These are phyloP conservation scores for Drosophila nasuta DNA, from an alignment of 1,140 invertebrate species.

Conservation along the genomic window DNA sequence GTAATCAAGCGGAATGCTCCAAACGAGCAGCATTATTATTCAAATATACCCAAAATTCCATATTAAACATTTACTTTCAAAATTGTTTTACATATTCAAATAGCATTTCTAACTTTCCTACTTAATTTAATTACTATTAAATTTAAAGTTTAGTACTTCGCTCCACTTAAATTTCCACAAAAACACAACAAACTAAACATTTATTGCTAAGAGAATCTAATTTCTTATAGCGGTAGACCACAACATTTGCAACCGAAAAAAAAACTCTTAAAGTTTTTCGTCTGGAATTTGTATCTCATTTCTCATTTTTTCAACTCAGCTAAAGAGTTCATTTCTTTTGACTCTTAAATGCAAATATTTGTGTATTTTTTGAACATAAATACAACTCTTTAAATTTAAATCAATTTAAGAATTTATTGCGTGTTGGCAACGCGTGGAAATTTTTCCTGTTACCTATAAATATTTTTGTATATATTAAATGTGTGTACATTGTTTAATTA, in stretches of 20 bases:
- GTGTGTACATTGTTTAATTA: slow-evolving; percentile 23
- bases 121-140: too few relatives aligned
- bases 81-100: too few relatives aligned
- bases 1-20: neutral
- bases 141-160: too few relatives aligned
- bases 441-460: slow-evolving; percentile 6
- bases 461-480: slow-evolving; percentile 16
- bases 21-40: too few relatives aligned
- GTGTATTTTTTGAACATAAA: neutral
- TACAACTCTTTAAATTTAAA: neutral
- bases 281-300: neutral
- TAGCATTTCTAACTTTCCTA: too few relatives aligned
- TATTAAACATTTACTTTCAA: too few relatives aligned
- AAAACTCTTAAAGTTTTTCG: neutral
- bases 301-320: neutral
- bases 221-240: slow-evolving; percentile 20
- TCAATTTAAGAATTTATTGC: neutral
- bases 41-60: too few relatives aligned
- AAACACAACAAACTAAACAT: neutral
- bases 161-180: neutral
- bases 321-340: neutral
- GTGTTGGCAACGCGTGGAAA: neutral
- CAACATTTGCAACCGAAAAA: neutral
- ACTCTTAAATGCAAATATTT: neutral
- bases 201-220: slow-evolving; percentile 8